Evolutionary conservation across 2,113 vertebrate species (phyloP), one percentile per base, ranked within the genome.

Genomic region (Malaclemys terrapin): DNA sequence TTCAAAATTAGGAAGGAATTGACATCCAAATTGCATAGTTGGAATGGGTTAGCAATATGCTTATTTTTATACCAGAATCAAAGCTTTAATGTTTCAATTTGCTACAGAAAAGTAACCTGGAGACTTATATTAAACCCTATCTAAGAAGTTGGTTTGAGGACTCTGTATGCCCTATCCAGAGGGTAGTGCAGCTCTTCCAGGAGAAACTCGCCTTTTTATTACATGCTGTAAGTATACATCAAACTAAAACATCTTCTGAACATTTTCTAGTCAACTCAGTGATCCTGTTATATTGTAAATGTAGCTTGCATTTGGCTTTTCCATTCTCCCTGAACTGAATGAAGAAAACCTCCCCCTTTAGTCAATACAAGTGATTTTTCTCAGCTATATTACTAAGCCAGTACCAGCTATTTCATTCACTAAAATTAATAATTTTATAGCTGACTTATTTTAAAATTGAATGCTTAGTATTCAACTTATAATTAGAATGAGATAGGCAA

Each of bases 121-220:
- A 99, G 96, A 98, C 98, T 0, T 98, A 95, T 42, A 91, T 99
- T 54, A 98, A 98, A 50, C 98, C 98, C 2, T 99, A 99, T 93
- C 97, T 99, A 97, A 98, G 97, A 91, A 98, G 92, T 91, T 99
- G 99, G 99, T 99, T 99, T 91, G 99, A 99, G 91, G 98, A 99
- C 88, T 99, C 99, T 2, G 97, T 99, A 47, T 99, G 99, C 97
- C 99, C 99, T 52, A 98, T 99, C 92, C 97, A 99, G 96, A 98
- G 99, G 53, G 99, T 99, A 1, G 99, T 99, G 79, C 98, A 99
- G 96, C 98, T 99, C 92, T 98, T 99, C 90, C 99, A 99, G 98
- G 98, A 98, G 94, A 98, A 99, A 94, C 98, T 99, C 27, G 92
- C 98, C 90, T 99, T 98, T 95, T 85, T 99, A 87, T 98, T 99